phyloP scores from a whole-genome alignment of 2,888 invertebrate species.

The Desoria tigrina region DNA sequence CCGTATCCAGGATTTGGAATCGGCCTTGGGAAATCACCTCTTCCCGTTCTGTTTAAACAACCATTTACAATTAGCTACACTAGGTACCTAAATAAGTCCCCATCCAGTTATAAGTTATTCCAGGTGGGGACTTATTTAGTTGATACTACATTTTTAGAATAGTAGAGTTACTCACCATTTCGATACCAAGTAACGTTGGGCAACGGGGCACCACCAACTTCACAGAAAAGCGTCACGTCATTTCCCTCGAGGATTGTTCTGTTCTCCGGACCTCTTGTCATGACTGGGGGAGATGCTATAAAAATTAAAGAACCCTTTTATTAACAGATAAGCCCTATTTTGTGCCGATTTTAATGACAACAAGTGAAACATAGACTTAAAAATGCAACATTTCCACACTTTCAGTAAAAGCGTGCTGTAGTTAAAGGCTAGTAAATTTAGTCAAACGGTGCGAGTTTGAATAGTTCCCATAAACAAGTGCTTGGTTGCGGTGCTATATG shows the following conservation, averaged over 20 bases:
- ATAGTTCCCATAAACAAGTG: no score
- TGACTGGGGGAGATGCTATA: slow-evolving; percentile 82
- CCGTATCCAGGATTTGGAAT: slow-evolving; percentile 80
- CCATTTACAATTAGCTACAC: no score
- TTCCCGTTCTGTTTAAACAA: slow-evolving; percentile 49
- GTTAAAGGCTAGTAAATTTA: slow-evolving; percentile 3
- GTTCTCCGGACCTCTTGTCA: slow-evolving; percentile 81
- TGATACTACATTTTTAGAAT: not conserved
- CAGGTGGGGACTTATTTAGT: not conserved
- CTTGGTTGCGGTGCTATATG: no score
- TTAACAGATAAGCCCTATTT: slow-evolving; percentile 6
- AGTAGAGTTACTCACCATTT: slow-evolving; percentile 80
- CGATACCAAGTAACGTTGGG: slow-evolving; percentile 91
- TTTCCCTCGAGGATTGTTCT: slow-evolving; percentile 88
- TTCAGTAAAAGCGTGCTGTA: slow-evolving; percentile 9
- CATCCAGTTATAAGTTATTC: no score
- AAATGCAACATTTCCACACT: slow-evolving; percentile 6
- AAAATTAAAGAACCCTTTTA: not conserved
- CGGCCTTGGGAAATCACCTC: slow-evolving; percentile 64
- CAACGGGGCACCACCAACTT: slow-evolving; percentile 84
- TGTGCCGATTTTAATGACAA: not conserved
- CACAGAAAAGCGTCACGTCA: slow-evolving; percentile 83
- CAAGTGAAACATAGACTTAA: not conserved
- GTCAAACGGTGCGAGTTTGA: no score
- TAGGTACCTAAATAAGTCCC: not conserved